Base-by-base conservation (phyloP, 2,113 vertebrate species). In the Triplophysa dalaica region DNA sequence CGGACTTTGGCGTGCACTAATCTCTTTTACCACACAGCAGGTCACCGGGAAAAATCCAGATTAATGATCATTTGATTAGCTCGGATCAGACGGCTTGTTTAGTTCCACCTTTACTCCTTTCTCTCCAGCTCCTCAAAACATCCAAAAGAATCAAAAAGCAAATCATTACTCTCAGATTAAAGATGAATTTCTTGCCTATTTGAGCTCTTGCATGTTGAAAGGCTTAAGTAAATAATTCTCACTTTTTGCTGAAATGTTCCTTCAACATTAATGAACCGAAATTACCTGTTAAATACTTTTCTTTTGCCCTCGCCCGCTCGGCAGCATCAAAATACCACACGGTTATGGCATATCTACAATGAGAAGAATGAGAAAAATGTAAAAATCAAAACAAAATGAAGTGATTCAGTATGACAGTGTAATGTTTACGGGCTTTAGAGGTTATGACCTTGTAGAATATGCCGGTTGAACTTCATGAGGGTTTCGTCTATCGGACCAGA, bases 271-370 rank as follows among this genome's bases (percentile, higher is more conserved):
- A 52, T 12, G 2, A 52, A 52, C 3, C 4, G 3, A 22, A 24
- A 75, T 70, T 94, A 99, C 97, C 96, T 92, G 96, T 97, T 89
- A 95, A 91, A 86, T 99, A 98, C 87, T 98, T 99, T 90, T 97
- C 96, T 95, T 98, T 99, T 88, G 97, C 97, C 88, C 94, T 91
- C 64, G 97, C 96, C 90, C 96, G 93, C 89, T 99, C 97, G 81
- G 98, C 95, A 89, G 95, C 96, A 84, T 99, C 97, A 90, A 98
- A 99, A 96, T 99, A 99, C 97, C 97, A 99, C 83, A 99, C 95
- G 9, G 96, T 98, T 93, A 99, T 98, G 92, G 97, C 97, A 94
- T 99, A 99, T 94, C 97, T 99, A 88, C 63, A 86, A 4, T 56
- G 26, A 68, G 19, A 43, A 67, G 0, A 22, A 12, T 2, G 52